Conservation (phyloP, 64 coral and sea anemone species). For the Pocillopora damicornis region DNA sequence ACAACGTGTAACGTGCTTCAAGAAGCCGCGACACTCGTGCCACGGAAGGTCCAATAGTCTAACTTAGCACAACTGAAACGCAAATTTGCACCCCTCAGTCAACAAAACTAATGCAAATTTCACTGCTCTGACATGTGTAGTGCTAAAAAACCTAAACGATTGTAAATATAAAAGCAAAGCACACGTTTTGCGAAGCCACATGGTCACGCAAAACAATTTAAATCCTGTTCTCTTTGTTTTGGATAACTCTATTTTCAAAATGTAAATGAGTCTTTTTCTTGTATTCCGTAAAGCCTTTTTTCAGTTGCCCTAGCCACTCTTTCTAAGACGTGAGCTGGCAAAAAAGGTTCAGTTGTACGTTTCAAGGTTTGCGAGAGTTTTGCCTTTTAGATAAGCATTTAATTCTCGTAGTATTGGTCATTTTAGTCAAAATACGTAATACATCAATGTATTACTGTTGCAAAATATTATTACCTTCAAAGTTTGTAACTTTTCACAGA, state of each 20-base stretch:
- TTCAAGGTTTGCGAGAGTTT: no score
- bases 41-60: background rate
- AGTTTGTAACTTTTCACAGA: background rate
- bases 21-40: background rate
- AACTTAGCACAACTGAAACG: constrained; percentile 2
- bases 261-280: constrained; percentile 8
- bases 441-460: no score
- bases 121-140: constrained; percentile 6
- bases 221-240: constrained; percentile 7
- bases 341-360: no score
- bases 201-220: constrained; percentile 46
- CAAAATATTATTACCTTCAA: background rate
- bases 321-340: background rate
- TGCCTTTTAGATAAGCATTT: no score
- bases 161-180: background rate
- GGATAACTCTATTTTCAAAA: background rate
- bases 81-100: background rate
- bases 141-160: background rate
- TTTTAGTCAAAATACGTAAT: no score
- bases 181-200: constrained; percentile 29
- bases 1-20: background rate
- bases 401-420: no score
- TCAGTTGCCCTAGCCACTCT: background rate
- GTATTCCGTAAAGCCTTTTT: background rate
- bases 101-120: background rate